These are phyloP conservation scores for cattle (Bos taurus) DNA, from an alignment of 2,113 vertebrate species.

Conservation along the genomic window ARS-UCD2.0 NC_037332.1:26098001-26098500, in stretches of 20 bases:
- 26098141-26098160: background rate
- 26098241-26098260: background rate
- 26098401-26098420: background rate
- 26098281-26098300: background rate
- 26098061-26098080: background rate
- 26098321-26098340: background rate
- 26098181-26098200: background rate
- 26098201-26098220: background rate
- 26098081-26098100: background rate
- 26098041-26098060: background rate
- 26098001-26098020: background rate
- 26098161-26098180: background rate
- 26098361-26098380: slow-evolving; percentile 46
- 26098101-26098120: background rate
- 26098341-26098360: background rate
- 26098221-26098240: background rate
- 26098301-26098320: background rate
- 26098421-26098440: background rate
- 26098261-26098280: background rate
- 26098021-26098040: background rate
- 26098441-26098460: background rate
- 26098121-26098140: background rate
- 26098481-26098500: slow-evolving; percentile 16
- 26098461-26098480: background rate
- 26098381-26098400: background rate